Percentiles rank a stretch among this genome's conserved stretches.
phyloP scores from a whole-genome alignment of 2,888 invertebrate genomes.

The Epinotia ramella region DNA sequence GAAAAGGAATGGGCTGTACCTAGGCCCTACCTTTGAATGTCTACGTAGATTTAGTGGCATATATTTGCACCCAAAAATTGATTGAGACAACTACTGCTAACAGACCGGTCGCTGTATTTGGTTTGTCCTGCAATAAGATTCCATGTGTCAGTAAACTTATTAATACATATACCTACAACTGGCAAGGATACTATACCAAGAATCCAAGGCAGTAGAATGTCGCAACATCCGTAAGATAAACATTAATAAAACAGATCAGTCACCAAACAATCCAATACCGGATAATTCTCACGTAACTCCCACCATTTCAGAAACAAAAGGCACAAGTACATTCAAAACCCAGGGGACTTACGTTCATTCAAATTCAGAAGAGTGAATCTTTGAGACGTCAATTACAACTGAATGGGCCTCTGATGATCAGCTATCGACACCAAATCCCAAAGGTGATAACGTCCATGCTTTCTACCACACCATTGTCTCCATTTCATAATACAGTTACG shows the following conservation, averaged over 20 bases:
- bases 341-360: neutral
- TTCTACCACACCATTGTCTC: conserved; percentile 69
- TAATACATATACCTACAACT: neutral
- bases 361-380: conserved; percentile 39
- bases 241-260: conserved; percentile 26
- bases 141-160: neutral
- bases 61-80: no score
- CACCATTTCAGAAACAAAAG: neutral
- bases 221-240: conserved; percentile 38
- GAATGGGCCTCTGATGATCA: conserved; percentile 60
- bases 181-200: conserved; percentile 22
- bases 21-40: no score
- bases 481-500: conserved; percentile 70
- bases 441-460: conserved; percentile 62
- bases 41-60: no score
- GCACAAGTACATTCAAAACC: neutral
- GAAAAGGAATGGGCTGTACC: no score
- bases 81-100: no score
- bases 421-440: conserved; percentile 51
- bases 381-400: conserved; percentile 55
- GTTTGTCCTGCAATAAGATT: neutral
- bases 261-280: conserved; percentile 23
- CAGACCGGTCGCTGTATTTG: neutral
- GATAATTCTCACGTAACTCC: conserved; percentile 10
- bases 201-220: conserved; percentile 32